These are phyloP conservation scores for Xylophagus ater DNA, from an alignment of 2,888 invertebrate species.

Conservation along the genomic window DNA sequence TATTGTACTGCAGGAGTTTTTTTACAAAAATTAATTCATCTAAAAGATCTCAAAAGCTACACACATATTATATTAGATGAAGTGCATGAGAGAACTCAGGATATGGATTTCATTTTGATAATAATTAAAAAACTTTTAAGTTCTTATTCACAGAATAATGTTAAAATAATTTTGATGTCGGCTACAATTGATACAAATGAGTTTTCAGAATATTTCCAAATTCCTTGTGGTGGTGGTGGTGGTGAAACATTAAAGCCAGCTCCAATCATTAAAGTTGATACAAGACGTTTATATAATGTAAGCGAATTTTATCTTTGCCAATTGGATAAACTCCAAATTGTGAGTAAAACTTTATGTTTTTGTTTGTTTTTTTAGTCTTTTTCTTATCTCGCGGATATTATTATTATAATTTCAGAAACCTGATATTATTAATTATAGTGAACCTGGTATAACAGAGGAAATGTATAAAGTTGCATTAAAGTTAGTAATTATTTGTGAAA, in stretches of 20 bases:
- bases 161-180: conserved; percentile 81
- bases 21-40: conserved; percentile 58
- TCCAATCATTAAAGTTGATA: conserved; percentile 46
- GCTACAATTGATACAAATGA: conserved; percentile 71
- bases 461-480: conserved; percentile 51
- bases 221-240: too few species aligned
- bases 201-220: conserved; percentile 33
- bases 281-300: conserved; percentile 44
- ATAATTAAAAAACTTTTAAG: conserved; percentile 65
- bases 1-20: conserved; percentile 87
- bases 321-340: conserved; percentile 38
- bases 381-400: conserved; percentile 3
- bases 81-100: conserved; percentile 85
- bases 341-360: conserved; percentile 32
- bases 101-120: conserved; percentile 82
- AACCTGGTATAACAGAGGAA: conserved; percentile 47
- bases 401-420: conserved; percentile 40
- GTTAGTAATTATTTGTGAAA: conserved; percentile 48
- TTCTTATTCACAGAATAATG: conserved; percentile 50
- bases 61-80: conserved; percentile 90
- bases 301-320: conserved; percentile 52
- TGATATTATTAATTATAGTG: conserved; percentile 38
- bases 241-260: conserved; percentile 34
- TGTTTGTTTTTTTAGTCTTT: conserved; percentile 1
- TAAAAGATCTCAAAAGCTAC: conserved; percentile 61